phyloP scores from a whole-genome alignment of 2,797 vertebrate species.

The Sebastes oblongus region DNA sequence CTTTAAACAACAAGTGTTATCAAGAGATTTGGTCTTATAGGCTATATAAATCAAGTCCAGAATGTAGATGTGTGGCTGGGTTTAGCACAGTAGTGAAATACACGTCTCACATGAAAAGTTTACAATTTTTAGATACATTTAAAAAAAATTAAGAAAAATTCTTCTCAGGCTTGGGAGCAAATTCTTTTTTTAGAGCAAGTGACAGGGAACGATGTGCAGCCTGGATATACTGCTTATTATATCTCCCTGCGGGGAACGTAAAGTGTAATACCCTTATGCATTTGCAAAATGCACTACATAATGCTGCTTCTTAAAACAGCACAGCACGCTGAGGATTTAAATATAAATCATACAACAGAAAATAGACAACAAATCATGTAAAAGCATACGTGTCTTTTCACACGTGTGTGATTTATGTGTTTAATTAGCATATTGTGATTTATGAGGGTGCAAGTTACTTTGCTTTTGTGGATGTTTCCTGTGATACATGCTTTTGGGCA shows the following conservation, averaged over 20 bases:
- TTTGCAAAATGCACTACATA: not conserved
- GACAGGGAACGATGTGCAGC: not conserved
- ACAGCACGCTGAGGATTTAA: not conserved
- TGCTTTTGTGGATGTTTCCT: not conserved
- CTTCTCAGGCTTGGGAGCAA: not conserved
- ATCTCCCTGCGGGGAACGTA: not conserved
- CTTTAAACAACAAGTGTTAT: too few relatives aligned
- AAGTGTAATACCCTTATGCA: not conserved
- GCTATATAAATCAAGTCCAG: not conserved
- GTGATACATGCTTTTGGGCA: not conserved
- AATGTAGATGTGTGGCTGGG: not conserved
- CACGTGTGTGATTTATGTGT: not conserved
- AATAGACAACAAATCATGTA: not conserved
- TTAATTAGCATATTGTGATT: constrained; percentile 22
- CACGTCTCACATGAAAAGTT: not conserved
- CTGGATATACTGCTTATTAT: not conserved
- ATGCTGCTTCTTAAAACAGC: not conserved
- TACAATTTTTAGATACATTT: not conserved
- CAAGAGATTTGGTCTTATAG: not conserved
- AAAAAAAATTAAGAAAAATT: not conserved
- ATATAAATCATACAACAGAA: not conserved
- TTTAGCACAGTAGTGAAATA: not conserved
- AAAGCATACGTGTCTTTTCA: not conserved
- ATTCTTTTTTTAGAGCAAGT: not conserved
- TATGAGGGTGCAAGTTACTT: not conserved